Conservation (phyloP, 2,888 invertebrate genomes). For the Drosophila buzzatii region DNA sequence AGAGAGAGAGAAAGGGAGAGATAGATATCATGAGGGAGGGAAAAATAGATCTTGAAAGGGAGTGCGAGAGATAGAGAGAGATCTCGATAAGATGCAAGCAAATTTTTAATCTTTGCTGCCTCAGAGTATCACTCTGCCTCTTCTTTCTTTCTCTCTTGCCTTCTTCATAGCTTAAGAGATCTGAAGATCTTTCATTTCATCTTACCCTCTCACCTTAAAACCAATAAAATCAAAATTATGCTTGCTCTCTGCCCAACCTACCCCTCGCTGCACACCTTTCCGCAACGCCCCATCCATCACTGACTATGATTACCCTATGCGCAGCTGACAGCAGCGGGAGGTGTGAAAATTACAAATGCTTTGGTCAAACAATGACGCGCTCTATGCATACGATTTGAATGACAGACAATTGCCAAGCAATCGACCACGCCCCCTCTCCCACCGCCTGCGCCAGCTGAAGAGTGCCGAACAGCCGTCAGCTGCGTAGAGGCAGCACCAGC, state of each 20-base stretch:
- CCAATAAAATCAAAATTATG: not conserved
- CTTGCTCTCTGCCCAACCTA: not conserved
- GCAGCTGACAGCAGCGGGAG: not conserved
- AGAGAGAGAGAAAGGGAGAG: not conserved
- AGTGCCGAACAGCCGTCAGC: slow-evolving; percentile 19
- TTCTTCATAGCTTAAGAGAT: too few species aligned
- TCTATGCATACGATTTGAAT: slow-evolving; percentile 49
- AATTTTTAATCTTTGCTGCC: not conserved
- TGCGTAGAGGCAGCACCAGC: slow-evolving; percentile 30
- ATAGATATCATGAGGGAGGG: not conserved
- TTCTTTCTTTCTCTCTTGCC: too few species aligned
- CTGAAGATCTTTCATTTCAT: not conserved
- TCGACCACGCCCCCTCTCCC: slow-evolving; percentile 21
- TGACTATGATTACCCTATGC: slow-evolving; percentile 8
- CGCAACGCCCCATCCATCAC: not conserved
- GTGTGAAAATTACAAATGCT: slow-evolving; percentile 33
- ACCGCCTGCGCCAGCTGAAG: slow-evolving; percentile 8
- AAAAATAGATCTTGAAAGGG: not conserved
- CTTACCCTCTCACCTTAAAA: too few species aligned
- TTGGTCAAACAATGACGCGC: slow-evolving; percentile 61
- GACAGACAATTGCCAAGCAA: slow-evolving; percentile 54
- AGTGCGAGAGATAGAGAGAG: not conserved
- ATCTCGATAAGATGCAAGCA: not conserved
- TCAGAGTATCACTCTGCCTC: too few species aligned
- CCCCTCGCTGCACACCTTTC: not conserved